Evolutionary conservation across 2,113 vertebrate genomes (phyloP), one percentile per base, ranked within the genome.

Genomic region (Argyrosomus japonicus): DNA sequence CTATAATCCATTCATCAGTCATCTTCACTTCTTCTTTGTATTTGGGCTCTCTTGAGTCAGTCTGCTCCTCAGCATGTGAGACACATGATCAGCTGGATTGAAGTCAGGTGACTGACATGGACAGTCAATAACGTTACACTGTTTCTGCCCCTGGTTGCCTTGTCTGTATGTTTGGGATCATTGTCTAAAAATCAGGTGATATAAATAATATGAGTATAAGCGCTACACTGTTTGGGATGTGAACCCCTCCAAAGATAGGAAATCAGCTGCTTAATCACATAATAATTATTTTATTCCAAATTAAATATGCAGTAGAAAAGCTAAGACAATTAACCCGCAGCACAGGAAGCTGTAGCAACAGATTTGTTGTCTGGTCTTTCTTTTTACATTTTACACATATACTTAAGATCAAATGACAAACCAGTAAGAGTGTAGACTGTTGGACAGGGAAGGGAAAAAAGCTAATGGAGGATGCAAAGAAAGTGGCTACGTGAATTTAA

Each of bases 11-110:
- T 2, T 2, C 1, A 27, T 4, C 40, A 7, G 36, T 29, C 23
- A 27, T 57, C 36, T 67, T 67, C 19, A 57, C 51, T 67, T 73
- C 56, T n/a, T 29, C n/a, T 73, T 60, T 29, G n/a, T 65, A 25
- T 56, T 48, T 11, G 13, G 29, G 32, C 2, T 36, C 50, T 21
- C n/a, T n/a, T 62, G 72, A 7, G 13, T 71, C 60, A 64, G 14
- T 51, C 54, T 21, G 40, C 51, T 77, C 19, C 32, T 73, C 57
- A 77, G 32, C 36, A 83, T 43, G 74, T 51, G 68, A 86, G 65
- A 68, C 77, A 54, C 65, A 60, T 65, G 18, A 78, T 68, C 71
- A 72, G 61, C 1, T 67, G 21, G 47, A 45, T 11, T 50, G n/a
- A 54, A 65, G 43, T 85, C 78, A 82, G 45, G 47, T 79, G 64